These are phyloP conservation scores for Campylorhamphus procurvoides DNA, from an alignment of 2,113 vertebrate species.

Conservation along the genomic window DNA sequence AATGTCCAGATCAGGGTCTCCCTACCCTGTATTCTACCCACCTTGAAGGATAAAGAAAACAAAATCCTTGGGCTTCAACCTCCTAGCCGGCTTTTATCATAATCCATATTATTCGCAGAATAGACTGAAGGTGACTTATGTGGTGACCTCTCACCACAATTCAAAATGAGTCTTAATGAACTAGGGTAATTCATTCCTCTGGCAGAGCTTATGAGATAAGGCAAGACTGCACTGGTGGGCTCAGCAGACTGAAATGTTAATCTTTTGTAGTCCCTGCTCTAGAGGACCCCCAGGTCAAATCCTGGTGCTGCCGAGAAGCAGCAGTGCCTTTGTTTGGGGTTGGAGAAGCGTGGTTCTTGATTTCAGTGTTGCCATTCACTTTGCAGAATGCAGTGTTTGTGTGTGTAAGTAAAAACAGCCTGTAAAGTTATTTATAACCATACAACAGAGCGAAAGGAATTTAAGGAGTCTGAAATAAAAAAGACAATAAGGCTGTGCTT, in stretches of 20 bases:
- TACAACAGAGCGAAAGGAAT: background rate
- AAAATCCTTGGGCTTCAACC: conserved; percentile 55
- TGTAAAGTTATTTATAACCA: conserved; percentile 18
- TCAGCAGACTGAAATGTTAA: conserved; percentile 66
- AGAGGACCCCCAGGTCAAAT: conserved; percentile 55
- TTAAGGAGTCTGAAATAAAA: background rate
- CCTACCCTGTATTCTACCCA: conserved; percentile 52
- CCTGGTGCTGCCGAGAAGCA: conserved; percentile 3
- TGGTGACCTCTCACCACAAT: conserved; percentile 58
- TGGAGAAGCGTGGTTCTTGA: conserved; percentile 27
- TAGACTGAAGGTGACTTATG: conserved; percentile 64
- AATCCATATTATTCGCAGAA: conserved; percentile 64
- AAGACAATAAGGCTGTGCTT: background rate
- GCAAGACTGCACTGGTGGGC: conserved; percentile 44
- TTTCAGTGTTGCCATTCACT: conserved; percentile 46
- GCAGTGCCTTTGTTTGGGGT: background rate
- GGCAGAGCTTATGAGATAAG: conserved; percentile 63
- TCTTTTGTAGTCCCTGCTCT: conserved; percentile 59
- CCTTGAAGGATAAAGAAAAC: conserved; percentile 66
- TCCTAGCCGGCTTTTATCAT: conserved; percentile 61
- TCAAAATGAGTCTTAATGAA: conserved; percentile 72
- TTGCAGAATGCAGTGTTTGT: background rate
- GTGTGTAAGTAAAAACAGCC: conserved; percentile 29
- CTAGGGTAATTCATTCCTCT: conserved; percentile 67
- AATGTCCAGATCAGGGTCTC: conserved; percentile 53